Conservation (phyloP, 1,140 invertebrate genomes). For the Caenorhabditis elegans region WBcel235 BX284604.4:2095501-2096000, state of each 20-base stretch:
- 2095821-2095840: slow-evolving; percentile 8
- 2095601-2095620: slow-evolving; percentile 7
- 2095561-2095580: too few relatives aligned
- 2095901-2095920: slow-evolving; percentile 18
- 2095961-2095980: too few relatives aligned
- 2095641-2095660: slow-evolving; percentile 34
- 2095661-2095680: slow-evolving; percentile 32
- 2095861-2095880: slow-evolving; percentile 16
- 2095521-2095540: too few relatives aligned
- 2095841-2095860: slow-evolving; percentile 30
- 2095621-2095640: slow-evolving; percentile 33
- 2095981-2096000: too few relatives aligned
- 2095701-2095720: slow-evolving; percentile 41
- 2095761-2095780: background rate
- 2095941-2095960: too few relatives aligned
- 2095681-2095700: slow-evolving; percentile 34
- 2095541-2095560: background rate
- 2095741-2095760: slow-evolving; percentile 10
- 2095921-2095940: too few relatives aligned
- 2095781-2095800: slow-evolving; percentile 20
- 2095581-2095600: too few relatives aligned
- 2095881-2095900: slow-evolving; percentile 33
- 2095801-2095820: background rate
- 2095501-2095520: too few relatives aligned
- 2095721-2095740: slow-evolving; percentile 26